These are phyloP conservation scores for Equus quagga DNA, from an alignment of 2,113 vertebrate genomes.

Conservation along the genomic window DNA sequence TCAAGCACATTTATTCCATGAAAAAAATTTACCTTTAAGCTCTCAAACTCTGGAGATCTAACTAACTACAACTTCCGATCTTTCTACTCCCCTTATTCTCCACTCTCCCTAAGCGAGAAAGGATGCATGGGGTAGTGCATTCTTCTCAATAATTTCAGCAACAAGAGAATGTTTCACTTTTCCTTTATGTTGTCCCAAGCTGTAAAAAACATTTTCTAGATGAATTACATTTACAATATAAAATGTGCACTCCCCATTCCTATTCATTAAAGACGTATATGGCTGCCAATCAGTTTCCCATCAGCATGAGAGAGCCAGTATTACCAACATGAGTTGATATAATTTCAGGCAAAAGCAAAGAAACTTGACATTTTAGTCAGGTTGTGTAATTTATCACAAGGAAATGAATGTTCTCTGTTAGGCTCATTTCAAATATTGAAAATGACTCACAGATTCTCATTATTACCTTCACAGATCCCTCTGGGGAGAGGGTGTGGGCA, in stretches of 20 bases:
- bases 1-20: neutral
- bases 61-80: neutral
- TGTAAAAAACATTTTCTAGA: neutral
- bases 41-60: slow-evolving; percentile 27
- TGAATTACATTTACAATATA: slow-evolving; percentile 29
- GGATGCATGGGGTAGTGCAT: neutral
- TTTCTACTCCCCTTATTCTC: neutral
- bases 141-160: slow-evolving; percentile 37
- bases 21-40: neutral
- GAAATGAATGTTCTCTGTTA: slow-evolving; percentile 66
- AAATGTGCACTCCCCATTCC: slow-evolving; percentile 19
- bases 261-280: slow-evolving; percentile 48
- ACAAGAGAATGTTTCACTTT: neutral
- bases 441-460: slow-evolving; percentile 66
- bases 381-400: slow-evolving; percentile 70
- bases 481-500: neutral
- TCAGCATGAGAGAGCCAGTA: slow-evolving; percentile 48
- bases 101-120: neutral
- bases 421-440: slow-evolving; percentile 69
- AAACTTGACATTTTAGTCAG: slow-evolving; percentile 73
- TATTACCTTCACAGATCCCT: slow-evolving; percentile 62
- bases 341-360: slow-evolving; percentile 74
- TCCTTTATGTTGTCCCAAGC: neutral
- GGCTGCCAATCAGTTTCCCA: slow-evolving; percentile 60
- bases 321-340: slow-evolving; percentile 67